Percentiles rank a stretch among this genome's conserved stretches.
These are phyloP conservation scores for Stenopsyche tienmushanensis DNA, from an alignment of 1,140 invertebrate species.

Conservation along the genomic window DNA sequence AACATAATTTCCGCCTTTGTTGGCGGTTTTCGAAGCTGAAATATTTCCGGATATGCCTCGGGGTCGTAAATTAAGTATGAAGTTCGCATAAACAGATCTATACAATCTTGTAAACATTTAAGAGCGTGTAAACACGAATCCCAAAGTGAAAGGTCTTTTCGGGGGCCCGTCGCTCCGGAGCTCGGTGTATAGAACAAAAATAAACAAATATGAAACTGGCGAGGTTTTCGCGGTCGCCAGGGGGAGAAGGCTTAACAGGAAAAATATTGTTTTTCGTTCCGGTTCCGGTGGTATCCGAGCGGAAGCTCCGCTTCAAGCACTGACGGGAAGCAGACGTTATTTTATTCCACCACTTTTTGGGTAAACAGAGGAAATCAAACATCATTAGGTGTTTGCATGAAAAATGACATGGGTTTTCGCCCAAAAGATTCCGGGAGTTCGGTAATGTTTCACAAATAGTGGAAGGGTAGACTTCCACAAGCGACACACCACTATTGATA, in stretches of 20 bases:
- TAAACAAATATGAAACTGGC: conserved; percentile 3
- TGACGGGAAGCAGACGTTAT: conserved; percentile 11
- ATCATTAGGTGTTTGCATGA: conserved; percentile 36
- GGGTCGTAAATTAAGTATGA: conserved; percentile 16
- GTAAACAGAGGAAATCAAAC: conserved; percentile 30
- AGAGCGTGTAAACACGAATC: conserved; percentile 13
- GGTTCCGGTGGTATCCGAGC: conserved; percentile 17
- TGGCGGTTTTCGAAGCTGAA: neutral
- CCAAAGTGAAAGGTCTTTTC: conserved; percentile 20
- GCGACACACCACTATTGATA: no score
- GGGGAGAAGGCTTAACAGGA: conserved; percentile 36
- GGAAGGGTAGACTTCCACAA: no score
- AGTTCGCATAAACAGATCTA: conserved; percentile 26
- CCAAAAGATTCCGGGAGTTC: no score
- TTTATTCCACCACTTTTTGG: conserved; percentile 11
- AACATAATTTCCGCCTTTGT: no score
- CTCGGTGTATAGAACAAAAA: conserved; percentile 8
- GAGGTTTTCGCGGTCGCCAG: conserved; percentile 1
- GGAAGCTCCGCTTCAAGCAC: conserved; percentile 10
- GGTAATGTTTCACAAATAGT: no score
- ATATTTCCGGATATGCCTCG: neutral
- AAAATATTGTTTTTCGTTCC: conserved; percentile 40
- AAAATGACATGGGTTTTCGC: conserved; percentile 24
- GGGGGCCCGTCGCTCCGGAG: neutral
- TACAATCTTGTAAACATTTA: conserved; percentile 6